phyloP scores from a whole-genome alignment of 2,888 invertebrate genomes.

The Drosophila eohydei region DNA sequence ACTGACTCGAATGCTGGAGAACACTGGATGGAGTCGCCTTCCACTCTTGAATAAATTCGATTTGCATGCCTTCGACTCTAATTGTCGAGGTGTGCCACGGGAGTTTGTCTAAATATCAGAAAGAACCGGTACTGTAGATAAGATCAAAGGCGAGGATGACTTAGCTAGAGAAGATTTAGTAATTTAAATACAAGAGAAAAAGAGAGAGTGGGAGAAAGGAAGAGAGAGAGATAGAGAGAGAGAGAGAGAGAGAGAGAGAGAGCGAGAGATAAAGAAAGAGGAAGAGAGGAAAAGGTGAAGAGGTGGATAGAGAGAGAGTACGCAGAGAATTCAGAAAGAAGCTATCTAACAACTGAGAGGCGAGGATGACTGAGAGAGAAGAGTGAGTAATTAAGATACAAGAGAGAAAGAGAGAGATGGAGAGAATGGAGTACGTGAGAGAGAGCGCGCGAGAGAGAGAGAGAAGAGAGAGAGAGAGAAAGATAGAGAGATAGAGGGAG shows the following conservation, averaged over 20 bases:
- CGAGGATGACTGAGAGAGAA: too few relatives aligned
- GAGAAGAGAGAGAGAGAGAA: neutral
- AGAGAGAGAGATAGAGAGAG: neutral
- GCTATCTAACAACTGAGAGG: too few relatives aligned
- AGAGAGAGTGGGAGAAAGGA: neutral
- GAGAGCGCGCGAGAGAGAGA: neutral
- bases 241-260: neutral
- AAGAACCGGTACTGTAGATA: too few relatives aligned
- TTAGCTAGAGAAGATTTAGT: neutral
- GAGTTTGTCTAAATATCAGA: neutral
- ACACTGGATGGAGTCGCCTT: neutral
- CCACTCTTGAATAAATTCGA: slow-evolving; percentile 41
- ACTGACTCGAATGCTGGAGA: slow-evolving; percentile 36
- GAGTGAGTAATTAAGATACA: too few relatives aligned
- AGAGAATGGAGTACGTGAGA: too few relatives aligned
- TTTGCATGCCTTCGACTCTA: slow-evolving; percentile 43
- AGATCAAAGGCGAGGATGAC: neutral
- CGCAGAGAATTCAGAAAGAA: too few relatives aligned
- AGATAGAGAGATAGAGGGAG: neutral
- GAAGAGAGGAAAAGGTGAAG: neutral
- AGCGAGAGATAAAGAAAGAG: neutral
- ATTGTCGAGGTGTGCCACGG: slow-evolving; percentile 16
- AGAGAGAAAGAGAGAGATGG: too few relatives aligned
- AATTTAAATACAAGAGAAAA: neutral
- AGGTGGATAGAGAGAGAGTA: too few relatives aligned